phyloP scores from a whole-genome alignment of 2,113 vertebrate genomes.

The Myrmophylax atrothorax region DNA sequence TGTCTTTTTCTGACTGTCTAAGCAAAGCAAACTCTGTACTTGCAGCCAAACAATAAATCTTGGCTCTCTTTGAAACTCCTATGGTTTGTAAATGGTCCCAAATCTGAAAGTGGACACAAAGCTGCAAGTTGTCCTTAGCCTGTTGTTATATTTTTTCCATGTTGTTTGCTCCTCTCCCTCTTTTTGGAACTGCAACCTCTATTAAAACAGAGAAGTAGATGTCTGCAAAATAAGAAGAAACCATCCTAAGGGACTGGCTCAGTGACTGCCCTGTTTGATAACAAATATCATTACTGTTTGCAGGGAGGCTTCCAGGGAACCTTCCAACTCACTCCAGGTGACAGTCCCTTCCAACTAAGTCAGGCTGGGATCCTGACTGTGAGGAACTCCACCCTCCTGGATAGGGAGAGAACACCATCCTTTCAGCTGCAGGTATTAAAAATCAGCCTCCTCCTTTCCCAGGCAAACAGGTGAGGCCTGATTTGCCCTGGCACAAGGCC shows the following conservation, averaged over 20 bases:
- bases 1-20: not conserved
- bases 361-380: conserved; percentile 72
- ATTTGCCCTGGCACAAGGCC: not conserved
- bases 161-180: not conserved
- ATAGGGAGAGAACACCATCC: conserved; percentile 66
- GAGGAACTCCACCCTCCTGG: conserved; percentile 62
- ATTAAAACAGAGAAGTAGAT: not conserved
- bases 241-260: not conserved
- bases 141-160: not conserved
- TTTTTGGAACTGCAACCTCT: not conserved
- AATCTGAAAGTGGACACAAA: not conserved
- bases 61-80: not conserved
- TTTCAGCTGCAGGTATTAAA: conserved; percentile 72
- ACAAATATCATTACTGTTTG: not conserved
- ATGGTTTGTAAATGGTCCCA: not conserved
- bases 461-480: not conserved
- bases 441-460: not conserved
- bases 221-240: not conserved
- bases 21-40: not conserved
- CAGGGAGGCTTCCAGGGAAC: conserved; percentile 81
- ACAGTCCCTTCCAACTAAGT: conserved; percentile 72
- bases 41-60: not conserved
- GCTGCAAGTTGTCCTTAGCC: not conserved
- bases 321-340: conserved; percentile 54
- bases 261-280: not conserved